Evolutionary conservation across 2,113 vertebrate genomes (phyloP).

Genomic region (Gobiocypris rarus): DNA sequence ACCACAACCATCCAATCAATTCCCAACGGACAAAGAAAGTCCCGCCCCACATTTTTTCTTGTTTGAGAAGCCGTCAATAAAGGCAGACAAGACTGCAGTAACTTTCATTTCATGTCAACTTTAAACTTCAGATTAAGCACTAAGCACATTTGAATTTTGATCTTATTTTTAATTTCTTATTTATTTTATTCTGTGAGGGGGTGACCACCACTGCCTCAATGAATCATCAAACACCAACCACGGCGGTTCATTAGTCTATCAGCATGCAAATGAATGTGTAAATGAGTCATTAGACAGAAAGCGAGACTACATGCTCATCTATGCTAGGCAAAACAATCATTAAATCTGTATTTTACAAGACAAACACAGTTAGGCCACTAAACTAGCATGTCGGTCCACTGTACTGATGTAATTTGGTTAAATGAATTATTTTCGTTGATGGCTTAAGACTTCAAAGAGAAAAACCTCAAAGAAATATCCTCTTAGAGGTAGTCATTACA

Average conservation of each 20-base stretch:
- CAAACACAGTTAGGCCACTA: background rate
- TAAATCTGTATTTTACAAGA: conserved; percentile 52
- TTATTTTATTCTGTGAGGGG: background rate
- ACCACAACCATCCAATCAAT: too few relatives aligned
- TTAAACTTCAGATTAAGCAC: background rate
- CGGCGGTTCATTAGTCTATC: background rate
- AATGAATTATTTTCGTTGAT: conserved; percentile 65
- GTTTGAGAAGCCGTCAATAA: too few relatives aligned
- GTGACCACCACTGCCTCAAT: background rate
- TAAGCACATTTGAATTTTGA: background rate
- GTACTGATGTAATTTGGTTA: conserved; percentile 68
- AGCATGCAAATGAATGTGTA: conserved; percentile 17
- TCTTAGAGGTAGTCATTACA: conserved; percentile 42
- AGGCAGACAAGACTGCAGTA: too few relatives aligned
- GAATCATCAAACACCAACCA: conserved; percentile 20
- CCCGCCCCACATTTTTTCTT: too few relatives aligned
- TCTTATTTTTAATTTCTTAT: background rate
- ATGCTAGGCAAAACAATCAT: conserved; percentile 17
- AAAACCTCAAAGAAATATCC: conserved; percentile 57
- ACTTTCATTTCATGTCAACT: too few relatives aligned
- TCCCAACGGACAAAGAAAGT: too few relatives aligned
- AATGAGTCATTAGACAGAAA: conserved; percentile 29
- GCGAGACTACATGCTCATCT: background rate
- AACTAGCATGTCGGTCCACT: conserved; percentile 1
- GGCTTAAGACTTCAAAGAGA: conserved; percentile 60